Conservation (phyloP, 53 echinoderm and acorn worm genomes). For the Mesocentrotus franciscanus region DNA sequence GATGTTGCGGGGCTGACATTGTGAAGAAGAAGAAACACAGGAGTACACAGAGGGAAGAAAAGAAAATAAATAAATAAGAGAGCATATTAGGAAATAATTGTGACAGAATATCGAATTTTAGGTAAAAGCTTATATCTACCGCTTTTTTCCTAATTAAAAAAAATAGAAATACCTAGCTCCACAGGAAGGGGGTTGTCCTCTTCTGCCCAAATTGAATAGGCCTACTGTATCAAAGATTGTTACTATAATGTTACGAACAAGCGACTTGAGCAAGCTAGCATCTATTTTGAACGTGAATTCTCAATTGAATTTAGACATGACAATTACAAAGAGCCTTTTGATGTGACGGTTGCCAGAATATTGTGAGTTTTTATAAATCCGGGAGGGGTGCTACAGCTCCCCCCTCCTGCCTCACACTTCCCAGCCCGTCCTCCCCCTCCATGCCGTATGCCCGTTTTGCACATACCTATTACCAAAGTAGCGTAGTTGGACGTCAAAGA, state of each 20-base stretch:
- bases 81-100: neutral
- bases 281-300: neutral
- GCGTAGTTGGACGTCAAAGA: neutral
- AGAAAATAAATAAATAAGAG: neutral
- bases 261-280: too few species aligned
- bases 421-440: neutral
- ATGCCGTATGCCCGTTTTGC: neutral
- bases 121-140: too few species aligned
- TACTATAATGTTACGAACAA: too few species aligned
- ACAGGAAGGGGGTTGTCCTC: too few species aligned
- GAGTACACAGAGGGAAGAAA: neutral
- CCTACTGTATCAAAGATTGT: too few species aligned
- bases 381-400: neutral
- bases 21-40: neutral
- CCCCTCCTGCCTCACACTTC: neutral
- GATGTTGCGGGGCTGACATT: neutral
- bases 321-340: neutral
- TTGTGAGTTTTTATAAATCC: neutral
- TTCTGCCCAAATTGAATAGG: neutral
- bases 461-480: conserved; percentile 1
- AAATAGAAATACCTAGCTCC: too few species aligned
- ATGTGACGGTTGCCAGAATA: neutral
- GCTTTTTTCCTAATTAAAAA: neutral
- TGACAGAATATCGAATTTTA: too few species aligned
- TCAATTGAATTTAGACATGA: neutral